Evolutionary conservation across 1,140 invertebrate genomes (phyloP).

Genomic region (Liolophura sinensis): DNA sequence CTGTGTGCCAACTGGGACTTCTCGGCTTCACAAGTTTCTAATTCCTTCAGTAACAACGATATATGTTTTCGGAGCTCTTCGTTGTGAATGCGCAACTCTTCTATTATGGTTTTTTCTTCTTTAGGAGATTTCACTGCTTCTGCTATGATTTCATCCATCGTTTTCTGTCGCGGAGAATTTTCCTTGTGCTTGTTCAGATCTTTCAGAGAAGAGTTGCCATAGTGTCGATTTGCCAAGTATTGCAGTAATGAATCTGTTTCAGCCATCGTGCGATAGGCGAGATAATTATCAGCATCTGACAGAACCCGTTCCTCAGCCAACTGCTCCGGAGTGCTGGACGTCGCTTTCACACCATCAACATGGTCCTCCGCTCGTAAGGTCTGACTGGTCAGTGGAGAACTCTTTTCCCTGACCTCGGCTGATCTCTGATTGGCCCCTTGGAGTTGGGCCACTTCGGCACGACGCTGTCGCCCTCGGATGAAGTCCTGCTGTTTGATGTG

Average conservation of each 20-base stretch:
- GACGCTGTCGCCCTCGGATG: conserved; percentile 11
- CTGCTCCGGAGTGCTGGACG: too few relatives aligned
- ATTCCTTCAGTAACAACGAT: conserved; percentile 24
- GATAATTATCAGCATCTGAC: conserved; percentile 11
- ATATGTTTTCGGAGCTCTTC: conserved; percentile 30
- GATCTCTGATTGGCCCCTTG: conserved; percentile 7
- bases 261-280: conserved; percentile 26
- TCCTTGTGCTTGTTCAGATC: too few relatives aligned
- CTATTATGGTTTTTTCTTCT: conserved; percentile 26
- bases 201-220: not conserved
- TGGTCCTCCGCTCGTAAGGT: too few relatives aligned
- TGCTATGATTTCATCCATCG: not conserved
- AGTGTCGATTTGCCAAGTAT: conserved; percentile 16
- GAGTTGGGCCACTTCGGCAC: conserved; percentile 12
- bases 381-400: too few relatives aligned
- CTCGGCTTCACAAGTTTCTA: conserved; percentile 17
- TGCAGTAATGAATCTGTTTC: conserved; percentile 32
- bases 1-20: conserved; percentile 4
- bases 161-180: too few relatives aligned
- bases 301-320: too few relatives aligned
- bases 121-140: conserved; percentile 12
- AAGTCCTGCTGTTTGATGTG: conserved; percentile 22
- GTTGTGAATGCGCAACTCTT: conserved; percentile 28
- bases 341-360: too few relatives aligned
- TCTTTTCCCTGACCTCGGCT: not conserved